Evolutionary conservation across 2,113 vertebrate genomes (phyloP), one percentile per base, ranked within the genome.

Genomic region (Hippocampus mohnikei): DNA sequence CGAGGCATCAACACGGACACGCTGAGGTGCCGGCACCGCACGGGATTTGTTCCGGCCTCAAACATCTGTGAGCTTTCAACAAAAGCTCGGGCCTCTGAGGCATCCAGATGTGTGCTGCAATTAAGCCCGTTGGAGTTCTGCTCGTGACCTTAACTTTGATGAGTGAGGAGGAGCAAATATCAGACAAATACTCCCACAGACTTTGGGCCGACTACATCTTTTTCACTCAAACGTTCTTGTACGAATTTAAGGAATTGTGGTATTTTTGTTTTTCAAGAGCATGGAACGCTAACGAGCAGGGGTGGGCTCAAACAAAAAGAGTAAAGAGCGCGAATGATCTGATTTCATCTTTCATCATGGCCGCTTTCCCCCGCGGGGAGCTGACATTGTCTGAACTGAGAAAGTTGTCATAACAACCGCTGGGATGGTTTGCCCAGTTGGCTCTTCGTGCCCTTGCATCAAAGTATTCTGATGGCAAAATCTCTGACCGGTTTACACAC

Each of bases 321-420:
- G 61, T 59, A 53, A 73, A 67, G 61, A 70, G 74, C 58, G 73
- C 53, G 72, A 81, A 81, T 12, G 70, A 70, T 70, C 69, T 80
- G 77, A 84, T 85, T 77, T 81, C 74, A 76, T 83, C 81, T 79
- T 79, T 70, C 77, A 84, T 82, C 75, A 75, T 65, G 74, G 18
- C 40, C 40, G 72, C 76, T 85, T 66, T 82, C 50, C 50, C 81
- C 46, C 69, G 53, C 11, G 71, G 85, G 83, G 56, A 79, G 61
- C 63, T 76, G 72, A 20, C 78, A 81, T 79, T 81, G 83, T 90
- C 77, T 59, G 71, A 86, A 81, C 80, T 80, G 84, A 84, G 80
- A 61, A 78, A 76, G 76, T 73, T 85, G 82, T 87, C 83, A 86
- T 82, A 88, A 88, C 84, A 87, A 73, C 84, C 83, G 65, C 80